phyloP scores from a whole-genome alignment of 2,797 vertebrate species.

The Squalus acanthias region DNA sequence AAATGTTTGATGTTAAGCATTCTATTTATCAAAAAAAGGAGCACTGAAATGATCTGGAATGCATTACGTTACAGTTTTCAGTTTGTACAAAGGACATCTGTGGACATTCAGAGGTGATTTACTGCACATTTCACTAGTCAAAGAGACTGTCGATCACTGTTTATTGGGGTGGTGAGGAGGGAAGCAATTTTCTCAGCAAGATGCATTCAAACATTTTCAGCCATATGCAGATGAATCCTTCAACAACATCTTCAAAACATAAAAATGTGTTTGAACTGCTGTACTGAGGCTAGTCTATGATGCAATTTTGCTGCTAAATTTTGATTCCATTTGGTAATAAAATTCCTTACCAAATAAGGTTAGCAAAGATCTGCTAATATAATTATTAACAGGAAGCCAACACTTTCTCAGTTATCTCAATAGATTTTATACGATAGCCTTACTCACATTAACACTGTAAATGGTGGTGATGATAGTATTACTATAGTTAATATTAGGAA shows the following conservation, averaged over 20 bases:
- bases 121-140: slow-evolving; percentile 47
- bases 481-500: slow-evolving; percentile 10
- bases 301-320: background rate
- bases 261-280: background rate
- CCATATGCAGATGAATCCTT: slow-evolving; percentile 34
- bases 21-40: slow-evolving; percentile 40
- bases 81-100: slow-evolving; percentile 46
- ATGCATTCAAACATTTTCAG: slow-evolving; percentile 41
- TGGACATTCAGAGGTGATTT: slow-evolving; percentile 50
- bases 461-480: slow-evolving; percentile 6
- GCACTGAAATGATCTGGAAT: slow-evolving; percentile 46
- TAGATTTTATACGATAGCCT: background rate
- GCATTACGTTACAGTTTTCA: slow-evolving; percentile 46
- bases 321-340: slow-evolving; percentile 27
- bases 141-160: slow-evolving; percentile 44
- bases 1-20: slow-evolving; percentile 34
- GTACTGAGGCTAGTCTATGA: background rate
- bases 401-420: slow-evolving; percentile 19
- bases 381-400: slow-evolving; percentile 32
- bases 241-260: slow-evolving; percentile 1
- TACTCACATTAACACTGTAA: background rate
- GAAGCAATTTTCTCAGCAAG: slow-evolving; percentile 41
- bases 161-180: slow-evolving; percentile 34
- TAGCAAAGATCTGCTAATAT: slow-evolving; percentile 22
- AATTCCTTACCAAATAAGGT: slow-evolving; percentile 7